Evolutionary conservation across 2,113 vertebrate species (phyloP).

Genomic region (Lamprotornis superbus): DNA sequence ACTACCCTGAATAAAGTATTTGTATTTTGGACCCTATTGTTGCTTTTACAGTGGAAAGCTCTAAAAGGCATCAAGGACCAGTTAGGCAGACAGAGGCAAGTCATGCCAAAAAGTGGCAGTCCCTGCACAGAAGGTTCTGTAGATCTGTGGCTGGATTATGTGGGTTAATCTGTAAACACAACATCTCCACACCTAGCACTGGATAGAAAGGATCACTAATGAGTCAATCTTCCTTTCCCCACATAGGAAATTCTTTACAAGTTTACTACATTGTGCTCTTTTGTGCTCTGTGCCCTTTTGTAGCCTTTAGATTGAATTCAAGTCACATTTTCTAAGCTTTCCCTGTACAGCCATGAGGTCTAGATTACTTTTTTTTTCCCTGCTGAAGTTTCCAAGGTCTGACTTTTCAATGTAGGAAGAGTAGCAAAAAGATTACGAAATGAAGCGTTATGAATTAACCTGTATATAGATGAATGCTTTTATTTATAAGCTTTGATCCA

Average conservation of each 20-base stretch:
- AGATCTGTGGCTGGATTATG: not conserved
- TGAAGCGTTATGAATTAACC: not conserved
- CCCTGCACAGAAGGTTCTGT: not conserved
- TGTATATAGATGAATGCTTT: not conserved
- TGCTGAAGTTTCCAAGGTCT: not conserved
- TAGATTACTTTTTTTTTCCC: not conserved
- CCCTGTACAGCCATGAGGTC: not conserved
- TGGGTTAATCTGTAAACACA: not conserved
- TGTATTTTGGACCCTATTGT: not conserved
- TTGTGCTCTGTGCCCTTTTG: not conserved
- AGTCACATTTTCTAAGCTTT: not conserved
- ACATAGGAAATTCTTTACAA: accelerated
- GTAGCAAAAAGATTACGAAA: not conserved
- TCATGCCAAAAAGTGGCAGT: not conserved
- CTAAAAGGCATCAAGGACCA: not conserved
- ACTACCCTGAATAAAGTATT: not conserved
- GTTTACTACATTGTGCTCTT: not conserved
- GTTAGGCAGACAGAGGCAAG: accelerated
- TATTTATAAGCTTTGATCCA: not conserved
- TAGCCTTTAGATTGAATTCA: not conserved
- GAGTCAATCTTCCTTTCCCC: not conserved
- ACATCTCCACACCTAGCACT: not conserved
- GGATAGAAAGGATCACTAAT: not conserved
- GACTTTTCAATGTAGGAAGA: not conserved
- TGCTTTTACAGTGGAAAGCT: not conserved